A percentile compares a stretch with the other conserved stretches of the same genome.
phyloP scores from a whole-genome alignment of 2,113 vertebrate genomes.

The Anhinga rufa region DNA sequence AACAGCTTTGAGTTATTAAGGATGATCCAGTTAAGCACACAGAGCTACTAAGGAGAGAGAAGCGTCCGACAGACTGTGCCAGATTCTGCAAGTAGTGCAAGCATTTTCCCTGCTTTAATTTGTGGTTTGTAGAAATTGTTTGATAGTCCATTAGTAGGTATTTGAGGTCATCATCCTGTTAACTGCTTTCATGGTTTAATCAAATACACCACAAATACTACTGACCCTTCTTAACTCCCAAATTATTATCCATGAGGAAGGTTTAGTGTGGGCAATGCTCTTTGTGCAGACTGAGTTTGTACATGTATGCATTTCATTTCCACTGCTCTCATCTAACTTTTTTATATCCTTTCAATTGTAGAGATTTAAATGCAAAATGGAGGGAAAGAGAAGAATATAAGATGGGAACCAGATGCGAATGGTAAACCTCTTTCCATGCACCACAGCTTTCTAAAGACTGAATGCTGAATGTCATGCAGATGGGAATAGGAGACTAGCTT shows the following conservation, averaged over 20 bases:
- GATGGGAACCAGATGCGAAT: not conserved
- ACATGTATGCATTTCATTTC: not conserved
- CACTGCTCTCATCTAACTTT: not conserved
- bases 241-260: not conserved
- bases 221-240: not conserved
- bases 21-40: not conserved
- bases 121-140: not conserved
- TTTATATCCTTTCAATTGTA: not conserved
- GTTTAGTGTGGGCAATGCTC: not conserved
- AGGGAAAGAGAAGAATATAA: not conserved
- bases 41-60: not conserved
- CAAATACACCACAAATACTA: not conserved
- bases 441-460: not conserved
- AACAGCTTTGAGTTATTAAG: not conserved
- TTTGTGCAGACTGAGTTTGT: not conserved
- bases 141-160: not conserved
- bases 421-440: not conserved
- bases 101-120: not conserved
- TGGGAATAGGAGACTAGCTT: not conserved
- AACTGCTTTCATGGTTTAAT: not conserved
- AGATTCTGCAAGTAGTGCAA: not conserved
- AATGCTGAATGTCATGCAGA: not conserved
- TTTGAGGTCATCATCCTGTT: not conserved
- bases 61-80: not conserved
- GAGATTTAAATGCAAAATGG: not conserved